Percentiles rank a stretch among this genome's conserved stretches.
Conservation (phyloP, 2,888 invertebrate genomes). For the Drosophila peninsularis region DNA sequence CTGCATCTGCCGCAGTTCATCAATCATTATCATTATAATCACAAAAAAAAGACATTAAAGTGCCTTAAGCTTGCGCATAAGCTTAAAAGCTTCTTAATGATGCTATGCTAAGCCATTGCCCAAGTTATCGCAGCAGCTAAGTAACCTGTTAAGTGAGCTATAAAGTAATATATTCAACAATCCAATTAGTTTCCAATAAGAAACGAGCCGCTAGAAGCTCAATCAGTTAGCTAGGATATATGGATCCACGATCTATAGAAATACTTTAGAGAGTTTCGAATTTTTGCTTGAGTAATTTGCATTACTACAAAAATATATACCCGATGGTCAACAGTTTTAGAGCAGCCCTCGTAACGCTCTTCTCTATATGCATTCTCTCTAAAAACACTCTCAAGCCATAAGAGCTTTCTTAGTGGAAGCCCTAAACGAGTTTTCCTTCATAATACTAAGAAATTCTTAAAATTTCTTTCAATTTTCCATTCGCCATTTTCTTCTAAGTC, state of each 20-base stretch:
- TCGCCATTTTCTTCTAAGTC: background rate
- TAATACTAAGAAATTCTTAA: background rate
- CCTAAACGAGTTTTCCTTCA: no score
- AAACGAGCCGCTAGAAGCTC: background rate
- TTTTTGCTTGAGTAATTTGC: no score
- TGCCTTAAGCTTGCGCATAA: background rate
- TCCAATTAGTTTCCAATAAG: background rate
- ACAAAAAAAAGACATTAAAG: background rate
- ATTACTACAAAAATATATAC: no score
- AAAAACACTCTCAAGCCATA: no score
- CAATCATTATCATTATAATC: background rate
- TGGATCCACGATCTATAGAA: no score
- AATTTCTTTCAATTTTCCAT: background rate
- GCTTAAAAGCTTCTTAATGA: conserved; percentile 4
- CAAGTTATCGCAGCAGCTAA: background rate
- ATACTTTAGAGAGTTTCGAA: no score
- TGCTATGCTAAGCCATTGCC: background rate
- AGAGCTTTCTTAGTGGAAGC: no score
- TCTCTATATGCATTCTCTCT: no score
- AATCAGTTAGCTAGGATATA: no score
- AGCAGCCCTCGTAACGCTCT: no score
- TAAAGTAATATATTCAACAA: background rate
- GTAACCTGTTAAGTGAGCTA: background rate
- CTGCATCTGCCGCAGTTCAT: background rate
- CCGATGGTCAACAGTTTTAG: no score